These are phyloP conservation scores for Ricordea florida DNA, from an alignment of 92 coral and sea anemone species.

Conservation along the genomic window DNA sequence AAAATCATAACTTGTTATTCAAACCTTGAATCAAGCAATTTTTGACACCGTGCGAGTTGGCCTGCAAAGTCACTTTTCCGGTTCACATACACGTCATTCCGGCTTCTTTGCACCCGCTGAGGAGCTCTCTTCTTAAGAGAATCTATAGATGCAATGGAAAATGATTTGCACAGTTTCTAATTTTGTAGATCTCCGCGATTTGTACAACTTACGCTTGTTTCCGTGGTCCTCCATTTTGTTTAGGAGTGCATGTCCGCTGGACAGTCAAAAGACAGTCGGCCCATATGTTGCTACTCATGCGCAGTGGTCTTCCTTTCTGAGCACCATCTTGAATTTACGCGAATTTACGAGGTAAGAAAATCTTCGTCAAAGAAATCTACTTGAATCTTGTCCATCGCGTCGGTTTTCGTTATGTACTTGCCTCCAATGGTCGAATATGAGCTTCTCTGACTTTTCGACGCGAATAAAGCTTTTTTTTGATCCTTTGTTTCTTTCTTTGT, in stretches of 20 bases:
- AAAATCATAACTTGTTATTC: background rate
- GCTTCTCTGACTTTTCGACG: background rate
- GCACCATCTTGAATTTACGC: conserved; percentile 63
- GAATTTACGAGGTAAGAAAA: conserved; percentile 50
- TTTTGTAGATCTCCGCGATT: no score
- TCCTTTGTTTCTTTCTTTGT: no score
- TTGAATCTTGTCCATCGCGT: conserved; percentile 58
- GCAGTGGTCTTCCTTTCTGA: conserved; percentile 41
- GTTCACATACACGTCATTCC: conserved; percentile 92
- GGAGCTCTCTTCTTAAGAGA: conserved; percentile 77
- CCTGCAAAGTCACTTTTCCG: conserved; percentile 88
- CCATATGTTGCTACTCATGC: no score
- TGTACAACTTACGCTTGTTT: conserved; percentile 37
- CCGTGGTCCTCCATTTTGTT: conserved; percentile 95
- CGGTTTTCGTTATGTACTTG: background rate
- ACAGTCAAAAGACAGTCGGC: conserved; percentile 54
- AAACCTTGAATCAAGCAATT: conserved; percentile 88
- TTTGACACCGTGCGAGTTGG: conserved; percentile 96
- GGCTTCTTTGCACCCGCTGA: conserved; percentile 72
- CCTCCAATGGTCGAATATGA: background rate
- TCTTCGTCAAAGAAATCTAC: no score
- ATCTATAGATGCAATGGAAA: no score
- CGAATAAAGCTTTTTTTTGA: no score
- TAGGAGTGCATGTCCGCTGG: conserved; percentile 57
- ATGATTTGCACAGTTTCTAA: no score